Percentiles rank a stretch among this genome's conserved stretches.
Conservation (phyloP, 2,888 invertebrate genomes). For the Fissipunctia ypsillon region DNA sequence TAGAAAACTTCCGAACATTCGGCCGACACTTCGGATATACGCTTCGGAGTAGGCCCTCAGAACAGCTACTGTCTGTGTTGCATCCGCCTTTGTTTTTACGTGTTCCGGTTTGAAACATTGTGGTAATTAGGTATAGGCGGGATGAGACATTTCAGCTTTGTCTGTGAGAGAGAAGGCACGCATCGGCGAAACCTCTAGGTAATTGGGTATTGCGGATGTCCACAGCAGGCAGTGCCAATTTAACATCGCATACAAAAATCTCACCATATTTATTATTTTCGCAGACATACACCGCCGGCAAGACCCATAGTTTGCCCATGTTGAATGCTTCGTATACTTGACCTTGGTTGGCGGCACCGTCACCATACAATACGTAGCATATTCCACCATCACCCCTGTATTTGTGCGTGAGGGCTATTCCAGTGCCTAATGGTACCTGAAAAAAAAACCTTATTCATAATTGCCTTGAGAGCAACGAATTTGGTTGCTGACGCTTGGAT, state of each 20-base stretch:
- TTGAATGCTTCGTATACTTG: slow-evolving; percentile 32
- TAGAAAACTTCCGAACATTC: too few species aligned
- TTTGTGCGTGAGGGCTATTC: slow-evolving; percentile 22
- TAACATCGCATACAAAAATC: not conserved
- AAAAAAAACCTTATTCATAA: slow-evolving; percentile 1
- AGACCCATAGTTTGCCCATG: slow-evolving; percentile 24
- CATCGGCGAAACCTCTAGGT: too few species aligned
- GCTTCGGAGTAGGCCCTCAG: too few species aligned
- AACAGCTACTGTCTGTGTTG: too few species aligned
- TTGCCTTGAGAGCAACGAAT: not conserved
- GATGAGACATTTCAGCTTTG: too few species aligned
- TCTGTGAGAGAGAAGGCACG: too few species aligned
- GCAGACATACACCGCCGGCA: slow-evolving; percentile 22
- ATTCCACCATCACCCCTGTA: slow-evolving; percentile 20
- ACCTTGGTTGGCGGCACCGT: slow-evolving; percentile 41
- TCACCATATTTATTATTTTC: slow-evolving; percentile 45
- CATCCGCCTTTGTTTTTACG: too few species aligned
- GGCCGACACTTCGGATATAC: too few species aligned
- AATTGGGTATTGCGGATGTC: not conserved
- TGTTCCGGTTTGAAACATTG: too few species aligned
- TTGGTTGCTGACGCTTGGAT: not conserved
- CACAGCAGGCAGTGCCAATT: not conserved
- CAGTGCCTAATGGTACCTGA: slow-evolving; percentile 33
- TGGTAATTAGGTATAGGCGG: too few species aligned
- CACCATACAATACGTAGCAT: slow-evolving; percentile 24